Base-by-base conservation (phyloP, 2,888 invertebrate genomes). In the Brachyptera risi region DNA sequence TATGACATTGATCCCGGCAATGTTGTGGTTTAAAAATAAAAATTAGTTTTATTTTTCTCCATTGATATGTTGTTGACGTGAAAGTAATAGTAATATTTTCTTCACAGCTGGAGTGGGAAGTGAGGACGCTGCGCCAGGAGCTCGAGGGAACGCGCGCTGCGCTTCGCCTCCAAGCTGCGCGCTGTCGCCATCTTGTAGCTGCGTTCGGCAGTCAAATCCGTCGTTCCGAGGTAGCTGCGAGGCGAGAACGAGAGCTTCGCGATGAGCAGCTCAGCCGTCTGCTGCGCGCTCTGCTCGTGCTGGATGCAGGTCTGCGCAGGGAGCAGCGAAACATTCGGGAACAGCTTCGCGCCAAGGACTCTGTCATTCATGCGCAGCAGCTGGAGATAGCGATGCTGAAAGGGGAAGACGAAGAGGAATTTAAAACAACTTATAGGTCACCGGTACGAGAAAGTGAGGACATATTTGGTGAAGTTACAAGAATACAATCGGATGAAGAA, bases 221-320 rank as follows among this genome's bases (percentile, higher is more conserved):
- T 63, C 78, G 80, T 42, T 80, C 83, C 60, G 83, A 85, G 68
- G 79, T 79, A 60, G 80, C 82, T 68, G 79, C 83, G 58, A 76
- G 80, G 24, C 81, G 81, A 62, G 86, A 85, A 70, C 80, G 82
- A 65, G 78, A 80, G 1, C 78, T 86, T 3, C 78, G 87, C 40
- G 87, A 88, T 73, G 83, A 84, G 70, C 88, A 89, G 70, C 78
- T 89, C 24, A 83, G 86, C 3, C 79, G 84, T 65, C 85, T 90
- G 26, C 77, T 88, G 5, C 79, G 87, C 50, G 86, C 88, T 2
- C 75, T 90, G 60, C 80, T 88, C 40, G 80, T 86, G 40, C 80
- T 89, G 56, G 88, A 90, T 73, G 85, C 87, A 7, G 79, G 87
- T 7, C 76, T 90, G 23, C 81, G 83, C 51, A 83, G 86, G 71